phyloP scores from a whole-genome alignment of 2,797 vertebrate genomes.

The Silurus lanzhouensis region DNA sequence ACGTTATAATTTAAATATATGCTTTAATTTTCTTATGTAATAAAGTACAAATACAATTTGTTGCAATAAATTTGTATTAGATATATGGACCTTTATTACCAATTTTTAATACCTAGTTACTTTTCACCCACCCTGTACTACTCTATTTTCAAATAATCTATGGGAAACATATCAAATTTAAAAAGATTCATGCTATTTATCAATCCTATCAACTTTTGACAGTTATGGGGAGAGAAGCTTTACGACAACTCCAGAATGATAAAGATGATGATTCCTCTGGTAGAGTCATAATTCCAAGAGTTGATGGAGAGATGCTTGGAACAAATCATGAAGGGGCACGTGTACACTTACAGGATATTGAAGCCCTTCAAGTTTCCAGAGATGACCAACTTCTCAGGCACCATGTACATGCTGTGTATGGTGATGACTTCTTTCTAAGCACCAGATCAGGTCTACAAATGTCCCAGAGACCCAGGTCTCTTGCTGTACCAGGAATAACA shows the following conservation, averaged over 20 bases:
- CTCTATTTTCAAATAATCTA: not conserved
- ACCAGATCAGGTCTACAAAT: constrained; percentile 68
- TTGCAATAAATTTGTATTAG: no score
- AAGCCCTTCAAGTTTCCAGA: constrained; percentile 71
- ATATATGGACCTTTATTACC: no score
- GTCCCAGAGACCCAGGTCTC: constrained; percentile 85
- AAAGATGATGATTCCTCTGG: constrained; percentile 57
- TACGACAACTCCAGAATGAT: constrained; percentile 63
- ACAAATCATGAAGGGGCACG: constrained; percentile 72
- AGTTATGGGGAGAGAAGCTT: constrained; percentile 72
- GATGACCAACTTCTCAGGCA: constrained; percentile 76
- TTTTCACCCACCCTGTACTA: not conserved
- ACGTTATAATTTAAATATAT: no score
- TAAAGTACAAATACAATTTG: no score
- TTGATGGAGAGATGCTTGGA: constrained; percentile 75
- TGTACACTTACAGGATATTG: constrained; percentile 83
- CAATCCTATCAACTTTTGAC: constrained; percentile 16
- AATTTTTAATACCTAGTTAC: no score
- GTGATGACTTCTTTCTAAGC: constrained; percentile 76
- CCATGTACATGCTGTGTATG: constrained; percentile 80
- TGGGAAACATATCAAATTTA: not conserved
- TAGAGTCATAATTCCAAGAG: constrained; percentile 75
- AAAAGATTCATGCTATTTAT: constrained; percentile 14
- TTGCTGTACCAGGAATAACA: constrained; percentile 89
- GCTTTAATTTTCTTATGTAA: no score